Evolutionary conservation across 2,797 vertebrate species (phyloP).

Genomic region (Pseudomugil gertrudae): DNA sequence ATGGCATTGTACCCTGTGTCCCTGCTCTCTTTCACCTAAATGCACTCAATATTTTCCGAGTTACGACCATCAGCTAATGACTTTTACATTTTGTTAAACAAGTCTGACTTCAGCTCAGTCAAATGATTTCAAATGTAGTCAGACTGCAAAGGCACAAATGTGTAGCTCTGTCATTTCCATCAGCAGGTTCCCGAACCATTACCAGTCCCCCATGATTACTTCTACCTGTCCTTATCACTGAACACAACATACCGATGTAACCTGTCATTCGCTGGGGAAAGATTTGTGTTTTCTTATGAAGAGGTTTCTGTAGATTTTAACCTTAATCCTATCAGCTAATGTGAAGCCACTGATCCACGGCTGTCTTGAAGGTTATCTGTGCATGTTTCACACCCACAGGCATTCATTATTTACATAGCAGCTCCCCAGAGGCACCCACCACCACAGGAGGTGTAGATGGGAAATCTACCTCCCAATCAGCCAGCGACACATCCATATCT

Average conservation of each 20-base stretch:
- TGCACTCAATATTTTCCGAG: conserved; percentile 14
- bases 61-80: conserved; percentile 27
- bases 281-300: conserved; percentile 79
- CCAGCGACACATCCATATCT: conserved; percentile 80
- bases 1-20: conserved; percentile 7
- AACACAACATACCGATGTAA: conserved; percentile 70
- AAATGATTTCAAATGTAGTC: conserved; percentile 31
- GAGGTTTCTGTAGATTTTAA: conserved; percentile 82
- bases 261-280: conserved; percentile 55
- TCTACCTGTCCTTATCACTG: conserved; percentile 70
- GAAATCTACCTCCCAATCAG: conserved; percentile 81
- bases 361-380: conserved; percentile 85
- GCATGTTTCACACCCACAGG: conserved; percentile 81
- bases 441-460: conserved; percentile 78
- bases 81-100: conserved; percentile 35
- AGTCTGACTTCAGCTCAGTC: conserved; percentile 23
- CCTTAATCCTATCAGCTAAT: conserved; percentile 85
- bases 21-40: conserved; percentile 25
- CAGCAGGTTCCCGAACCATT: conserved; percentile 69
- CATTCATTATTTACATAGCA: conserved; percentile 85
- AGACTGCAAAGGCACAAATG: conserved; percentile 37
- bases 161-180: conserved; percentile 51
- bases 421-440: conserved; percentile 73
- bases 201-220: conserved; percentile 63
- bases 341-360: conserved; percentile 81